Evolutionary conservation across 2,113 vertebrate species (phyloP), one percentile per base, ranked within the genome.

Genomic region (Pionites leucogaster): DNA sequence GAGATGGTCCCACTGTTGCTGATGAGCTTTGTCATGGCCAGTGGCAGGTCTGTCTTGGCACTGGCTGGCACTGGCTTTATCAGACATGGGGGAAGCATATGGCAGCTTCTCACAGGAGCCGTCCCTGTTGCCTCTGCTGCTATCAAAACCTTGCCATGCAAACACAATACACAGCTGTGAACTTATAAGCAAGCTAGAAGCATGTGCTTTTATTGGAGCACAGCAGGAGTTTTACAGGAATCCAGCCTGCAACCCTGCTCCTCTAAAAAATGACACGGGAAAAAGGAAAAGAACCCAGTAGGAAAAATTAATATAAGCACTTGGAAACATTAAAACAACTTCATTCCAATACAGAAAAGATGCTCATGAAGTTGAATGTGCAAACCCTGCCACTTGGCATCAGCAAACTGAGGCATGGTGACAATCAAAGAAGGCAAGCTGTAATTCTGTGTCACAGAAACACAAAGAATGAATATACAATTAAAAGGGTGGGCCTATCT

Each of bases 391-490:
- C 25, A 71, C 39, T 42, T 84, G 13, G 4, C 16, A 78, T 47
- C 42, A 62, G 16, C 20, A 60, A 42, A 76, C 20, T 29, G 35
- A 82, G 15, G 16, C 27, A 47, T 16, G 4, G 13, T 23, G 12
- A 46, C 8, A 59, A 28, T 2, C n/a, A 10, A 59, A 76, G 31
- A 5, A 0, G 1, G 5, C 3, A 70, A n/a, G 29, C 59, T 62
- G 7, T 39, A 78, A 60, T 65, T 86, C 22, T 81, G 7, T 29
- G 14, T 33, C 19, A 57, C 2, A 83, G 41, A 57, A 52, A 19
- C 28, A 49, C 13, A 59, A 63, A 5, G 6, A 75, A 47, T 39
- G 16, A 81, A 4, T 5, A 35, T 2, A 23, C 12, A 57, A 6
- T 20, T 17, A 69, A 67, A 80, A 78, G 11, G 14, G 23, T 35